These are phyloP conservation scores for Mythimna pallens DNA, from an alignment of 2,888 invertebrate genomes.

Conservation along the genomic window DNA sequence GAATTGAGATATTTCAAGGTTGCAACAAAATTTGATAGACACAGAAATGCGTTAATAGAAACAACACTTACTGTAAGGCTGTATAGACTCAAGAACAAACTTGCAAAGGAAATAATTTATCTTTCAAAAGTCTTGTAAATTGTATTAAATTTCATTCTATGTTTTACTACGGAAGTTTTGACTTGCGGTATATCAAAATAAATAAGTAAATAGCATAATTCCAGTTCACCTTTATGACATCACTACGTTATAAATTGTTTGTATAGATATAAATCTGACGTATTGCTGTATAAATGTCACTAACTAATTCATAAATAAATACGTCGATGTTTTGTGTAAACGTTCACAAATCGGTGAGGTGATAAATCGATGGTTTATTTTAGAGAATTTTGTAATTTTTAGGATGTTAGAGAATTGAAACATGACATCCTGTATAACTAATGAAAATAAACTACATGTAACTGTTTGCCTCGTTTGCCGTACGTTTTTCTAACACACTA, in stretches of 20 bases:
- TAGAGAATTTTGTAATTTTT: constrained; percentile 19
- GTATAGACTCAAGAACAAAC: neutral
- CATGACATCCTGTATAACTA: neutral
- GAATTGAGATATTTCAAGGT: neutral
- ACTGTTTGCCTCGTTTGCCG: neutral
- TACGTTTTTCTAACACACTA: neutral
- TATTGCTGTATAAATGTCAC: constrained; percentile 51
- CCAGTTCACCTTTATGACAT: constrained; percentile 39
- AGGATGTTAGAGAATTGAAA: constrained; percentile 8
- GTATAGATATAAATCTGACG: constrained; percentile 45
- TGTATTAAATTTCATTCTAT: constrained; percentile 20
- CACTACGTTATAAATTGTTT: constrained; percentile 38
- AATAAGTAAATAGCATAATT: constrained; percentile 25
- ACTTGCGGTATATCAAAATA: constrained; percentile 36
- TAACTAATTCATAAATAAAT: constrained; percentile 42
- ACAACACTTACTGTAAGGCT: neutral
- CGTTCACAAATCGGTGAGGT: constrained; percentile 47
- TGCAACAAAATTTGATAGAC: neutral
- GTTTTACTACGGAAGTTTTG: constrained; percentile 49
- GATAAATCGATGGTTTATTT: constrained; percentile 29
- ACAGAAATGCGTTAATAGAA: neutral
- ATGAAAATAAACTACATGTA: neutral
- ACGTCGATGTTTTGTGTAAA: constrained; percentile 8
- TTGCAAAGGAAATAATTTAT: constrained; percentile 39
- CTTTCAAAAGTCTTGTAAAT: constrained; percentile 37